Evolutionary conservation across 2,888 invertebrate species (phyloP).

Genomic region (Acrobasis repandana): DNA sequence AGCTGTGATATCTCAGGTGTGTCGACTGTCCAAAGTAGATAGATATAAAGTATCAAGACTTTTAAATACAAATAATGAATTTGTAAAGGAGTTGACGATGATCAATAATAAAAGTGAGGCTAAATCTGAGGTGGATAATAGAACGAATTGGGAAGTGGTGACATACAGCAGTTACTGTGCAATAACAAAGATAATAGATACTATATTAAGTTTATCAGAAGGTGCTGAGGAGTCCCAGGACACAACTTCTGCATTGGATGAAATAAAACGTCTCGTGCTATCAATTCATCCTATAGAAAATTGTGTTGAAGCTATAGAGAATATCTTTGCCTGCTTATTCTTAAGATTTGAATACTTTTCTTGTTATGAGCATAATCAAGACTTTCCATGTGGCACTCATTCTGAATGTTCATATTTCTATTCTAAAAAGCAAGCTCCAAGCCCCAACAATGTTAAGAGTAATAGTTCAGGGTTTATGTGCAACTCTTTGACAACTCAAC

Average conservation of each 20-base stretch:
- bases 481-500: slow-evolving; percentile 82
- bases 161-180: slow-evolving; percentile 80
- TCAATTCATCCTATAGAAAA: slow-evolving; percentile 71
- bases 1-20: slow-evolving; percentile 78
- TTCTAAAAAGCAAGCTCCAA: slow-evolving; percentile 65
- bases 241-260: slow-evolving; percentile 68
- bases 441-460: slow-evolving; percentile 47
- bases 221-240: slow-evolving; percentile 57
- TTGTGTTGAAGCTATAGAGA: slow-evolving; percentile 86
- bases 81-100: slow-evolving; percentile 60
- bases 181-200: slow-evolving; percentile 75
- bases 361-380: slow-evolving; percentile 76
- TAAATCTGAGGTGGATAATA: slow-evolving; percentile 43
- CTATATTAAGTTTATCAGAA: slow-evolving; percentile 67
- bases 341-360: slow-evolving; percentile 84
- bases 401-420: slow-evolving; percentile 79
- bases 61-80: slow-evolving; percentile 72
- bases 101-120: slow-evolving; percentile 50
- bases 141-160: slow-evolving; percentile 70
- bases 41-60: slow-evolving; percentile 77
- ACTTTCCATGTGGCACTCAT: slow-evolving; percentile 68
- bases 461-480: slow-evolving; percentile 81
- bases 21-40: slow-evolving; percentile 74
- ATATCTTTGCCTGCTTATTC: slow-evolving; percentile 88
- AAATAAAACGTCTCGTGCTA: slow-evolving; percentile 72